Conservation (phyloP, 1,140 invertebrate species). For the Trissolcus basalis region DNA sequence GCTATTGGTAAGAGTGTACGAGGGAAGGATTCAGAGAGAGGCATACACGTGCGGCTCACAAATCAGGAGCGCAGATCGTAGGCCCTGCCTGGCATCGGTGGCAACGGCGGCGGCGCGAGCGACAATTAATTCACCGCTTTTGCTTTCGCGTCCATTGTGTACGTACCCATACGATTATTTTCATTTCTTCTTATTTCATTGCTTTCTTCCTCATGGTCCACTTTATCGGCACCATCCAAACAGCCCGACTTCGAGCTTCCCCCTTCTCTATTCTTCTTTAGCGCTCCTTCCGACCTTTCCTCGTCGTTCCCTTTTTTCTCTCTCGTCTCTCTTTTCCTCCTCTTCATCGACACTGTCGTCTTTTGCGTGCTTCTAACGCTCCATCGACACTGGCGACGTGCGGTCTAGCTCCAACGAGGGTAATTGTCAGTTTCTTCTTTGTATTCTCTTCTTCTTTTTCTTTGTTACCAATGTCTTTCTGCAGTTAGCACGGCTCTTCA, state of each 20-base stretch:
- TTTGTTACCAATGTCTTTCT: conserved; percentile 38
- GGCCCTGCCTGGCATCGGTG: conserved; percentile 58
- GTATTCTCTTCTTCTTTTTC: conserved; percentile 27
- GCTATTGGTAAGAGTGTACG: conserved; percentile 31
- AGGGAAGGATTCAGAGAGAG: conserved; percentile 48
- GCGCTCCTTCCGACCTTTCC: conserved; percentile 12
- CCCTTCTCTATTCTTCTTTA: conserved; percentile 23
- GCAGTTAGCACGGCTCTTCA: conserved; percentile 9
- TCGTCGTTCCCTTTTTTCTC: conserved; percentile 14
- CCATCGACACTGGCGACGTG: conserved; percentile 66
- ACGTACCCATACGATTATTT: conserved; percentile 60
- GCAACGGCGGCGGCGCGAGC: conserved; percentile 69
- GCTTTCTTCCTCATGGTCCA: conserved; percentile 55
- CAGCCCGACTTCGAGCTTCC: conserved; percentile 25
- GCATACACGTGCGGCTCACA: conserved; percentile 70
- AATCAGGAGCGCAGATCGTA: conserved; percentile 68
- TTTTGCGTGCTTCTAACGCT: conserved; percentile 60
- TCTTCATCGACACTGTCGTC: conserved; percentile 49
- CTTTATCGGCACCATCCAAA: conserved; percentile 62
- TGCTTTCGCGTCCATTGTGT: conserved; percentile 68
- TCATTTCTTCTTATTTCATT: conserved; percentile 45
- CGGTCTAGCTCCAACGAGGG: conserved; percentile 65
- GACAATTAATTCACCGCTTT: conserved; percentile 75
- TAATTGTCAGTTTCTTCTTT: conserved; percentile 60
- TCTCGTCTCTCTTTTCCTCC: conserved; percentile 16